Base-by-base conservation (phyloP, 2,888 invertebrate genomes). In the Dascillus cervinus region DNA sequence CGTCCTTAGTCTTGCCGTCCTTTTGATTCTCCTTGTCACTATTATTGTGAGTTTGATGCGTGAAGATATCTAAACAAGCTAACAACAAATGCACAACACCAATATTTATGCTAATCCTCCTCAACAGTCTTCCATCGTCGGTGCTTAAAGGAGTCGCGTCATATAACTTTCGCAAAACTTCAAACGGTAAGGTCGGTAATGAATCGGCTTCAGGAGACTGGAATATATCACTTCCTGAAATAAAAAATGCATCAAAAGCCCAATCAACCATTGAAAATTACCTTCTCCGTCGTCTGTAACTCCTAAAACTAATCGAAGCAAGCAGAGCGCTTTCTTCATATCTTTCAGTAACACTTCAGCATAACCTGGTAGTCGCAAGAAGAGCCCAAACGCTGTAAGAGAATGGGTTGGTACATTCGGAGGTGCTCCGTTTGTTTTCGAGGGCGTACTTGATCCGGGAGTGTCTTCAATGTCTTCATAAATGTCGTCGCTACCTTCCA, bases 241-340 rank as follows among this genome's bases (percentile, higher is more conserved):
- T 4, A 26, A n/a, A 25, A 10, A 20, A 20, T 11, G 3, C 11
- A n/a, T n/a, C n/a, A n/a, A n/a, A 9, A 19, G 21, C 9, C 8
- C 11, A 21, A 12, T 3, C 4, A 26, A 9, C 5, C 20, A 9
- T 12, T 11, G 22, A n/a, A 11, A 21, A 14, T 40, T 82, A 60
- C 90, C 91, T 66, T 91, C 89, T 25, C 90, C 91, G 55, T 92
- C 90, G 52, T 90, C 89, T 2, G 87, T 83, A 3, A 91, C 91
- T 11, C 94, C 95, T 11, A 95, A 71, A 17, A 91, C 83, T 27
- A 95, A 70, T 3, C 92, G 70, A 42, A 95, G 68, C 39, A 95
- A 71, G 58, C 88, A 89, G 52, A 88, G 82, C 0, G 94, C 94
- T 41, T 83, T 77, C 44, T 85, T 75, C 50, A 86, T 82, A 60